Conservation (phyloP, 2,888 invertebrate species). For the Noctua pronuba region DNA sequence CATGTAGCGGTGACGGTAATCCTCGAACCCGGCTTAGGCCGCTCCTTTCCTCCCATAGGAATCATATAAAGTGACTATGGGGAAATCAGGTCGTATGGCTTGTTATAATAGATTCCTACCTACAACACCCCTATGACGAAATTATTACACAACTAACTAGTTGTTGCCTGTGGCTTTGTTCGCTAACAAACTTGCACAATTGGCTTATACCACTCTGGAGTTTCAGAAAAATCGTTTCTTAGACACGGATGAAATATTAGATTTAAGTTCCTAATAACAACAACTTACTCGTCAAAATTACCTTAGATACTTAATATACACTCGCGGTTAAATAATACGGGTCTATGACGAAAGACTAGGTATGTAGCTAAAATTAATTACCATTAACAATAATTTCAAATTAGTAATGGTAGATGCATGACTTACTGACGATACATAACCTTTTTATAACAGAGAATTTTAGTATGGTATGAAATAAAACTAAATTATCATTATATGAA, state of each 20-base stretch:
- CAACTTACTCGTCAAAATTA: neutral
- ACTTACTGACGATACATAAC: too few species aligned
- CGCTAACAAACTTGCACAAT: neutral
- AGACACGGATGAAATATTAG: neutral
- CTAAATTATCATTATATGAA: neutral
- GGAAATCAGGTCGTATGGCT: slow-evolving; percentile 35
- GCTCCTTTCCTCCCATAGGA: slow-evolving; percentile 40
- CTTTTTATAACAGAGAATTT: neutral
- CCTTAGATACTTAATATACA: neutral
- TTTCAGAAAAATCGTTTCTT: neutral
- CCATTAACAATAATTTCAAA: too few species aligned
- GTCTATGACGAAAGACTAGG: too few species aligned
- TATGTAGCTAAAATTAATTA: too few species aligned
- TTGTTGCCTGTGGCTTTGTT: neutral
- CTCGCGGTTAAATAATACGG: neutral
- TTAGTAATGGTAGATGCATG: neutral
- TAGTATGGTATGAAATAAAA: neutral
- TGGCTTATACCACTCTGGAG: neutral
- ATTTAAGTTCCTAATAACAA: neutral
- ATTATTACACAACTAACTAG: slow-evolving; percentile 21
- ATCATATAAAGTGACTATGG: slow-evolving; percentile 40
- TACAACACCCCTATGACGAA: slow-evolving; percentile 26
- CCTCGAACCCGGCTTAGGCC: slow-evolving; percentile 23
- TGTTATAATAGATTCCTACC: slow-evolving; percentile 20
- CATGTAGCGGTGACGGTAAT: slow-evolving; percentile 27